These are phyloP conservation scores for Antrozous pallidus DNA, from an alignment of 2,797 vertebrate genomes.

Conservation along the genomic window DNA sequence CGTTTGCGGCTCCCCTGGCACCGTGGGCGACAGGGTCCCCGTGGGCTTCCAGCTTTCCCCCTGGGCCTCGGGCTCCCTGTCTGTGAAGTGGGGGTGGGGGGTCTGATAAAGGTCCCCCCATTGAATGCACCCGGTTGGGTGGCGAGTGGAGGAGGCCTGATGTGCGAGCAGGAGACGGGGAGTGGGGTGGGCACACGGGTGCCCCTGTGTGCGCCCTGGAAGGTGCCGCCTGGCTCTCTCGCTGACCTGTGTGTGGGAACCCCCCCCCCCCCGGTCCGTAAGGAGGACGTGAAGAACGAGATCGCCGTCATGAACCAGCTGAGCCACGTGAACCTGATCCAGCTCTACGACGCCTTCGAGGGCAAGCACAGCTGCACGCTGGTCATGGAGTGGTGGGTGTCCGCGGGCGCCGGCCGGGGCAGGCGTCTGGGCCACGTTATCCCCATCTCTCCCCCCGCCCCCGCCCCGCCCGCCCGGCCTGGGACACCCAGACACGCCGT, in stretches of 20 bases:
- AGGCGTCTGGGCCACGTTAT: too few relatives aligned
- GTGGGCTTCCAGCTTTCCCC: background rate
- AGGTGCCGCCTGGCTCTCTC: background rate
- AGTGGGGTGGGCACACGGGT: too few relatives aligned
- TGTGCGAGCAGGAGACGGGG: background rate
- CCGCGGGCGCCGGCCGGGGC: background rate
- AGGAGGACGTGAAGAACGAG: constrained; percentile 93
- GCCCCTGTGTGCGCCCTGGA: background rate
- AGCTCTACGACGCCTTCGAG: constrained; percentile 92
- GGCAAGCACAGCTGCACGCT: constrained; percentile 87
- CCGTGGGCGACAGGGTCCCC: background rate
- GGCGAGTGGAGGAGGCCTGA: background rate
- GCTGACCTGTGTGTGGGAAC: background rate
- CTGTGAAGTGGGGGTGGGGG: background rate
- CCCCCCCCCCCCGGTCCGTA: background rate
- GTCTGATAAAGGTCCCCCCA: background rate
- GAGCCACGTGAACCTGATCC: constrained; percentile 90
- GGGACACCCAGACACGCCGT: background rate
- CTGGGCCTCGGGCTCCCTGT: background rate
- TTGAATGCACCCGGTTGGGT: background rate
- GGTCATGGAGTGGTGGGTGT: constrained; percentile 93
- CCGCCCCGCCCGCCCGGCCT: too few relatives aligned
- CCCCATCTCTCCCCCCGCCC: background rate
- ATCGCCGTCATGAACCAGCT: constrained; percentile 92
- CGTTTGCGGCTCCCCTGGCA: background rate